Base-by-base conservation (phyloP, 2,888 invertebrate genomes). In the Caenorhabditis sp. region DNA sequence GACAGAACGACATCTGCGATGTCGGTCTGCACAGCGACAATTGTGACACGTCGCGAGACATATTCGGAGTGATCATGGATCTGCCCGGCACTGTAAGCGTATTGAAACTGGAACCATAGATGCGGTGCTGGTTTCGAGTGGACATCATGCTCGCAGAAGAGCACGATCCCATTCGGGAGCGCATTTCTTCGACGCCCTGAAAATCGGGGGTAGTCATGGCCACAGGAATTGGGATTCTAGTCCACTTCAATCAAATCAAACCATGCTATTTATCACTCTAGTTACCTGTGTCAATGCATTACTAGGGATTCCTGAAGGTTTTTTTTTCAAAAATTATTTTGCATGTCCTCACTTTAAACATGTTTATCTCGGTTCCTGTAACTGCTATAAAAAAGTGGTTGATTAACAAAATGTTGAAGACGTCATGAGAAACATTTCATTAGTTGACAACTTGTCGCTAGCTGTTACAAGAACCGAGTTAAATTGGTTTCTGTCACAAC, bases 21-120 rank as follows among this genome's bases (percentile, higher is more conserved):
- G 63, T 70, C 19, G 89, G 86, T 0, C 85, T 79, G 44, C 87
- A 86, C 41, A 86, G 69, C 6, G 87, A 87, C 72, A 89, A 56
- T 38, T 89, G 89, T 8, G 88, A 88, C 0, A 88, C 87, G 68
- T 89, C 88, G 10, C 89, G 77, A 4, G 87, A 87, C 88, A 89
- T 89, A 69, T 89, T 89, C 38, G 89, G 89, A 14, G 89, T 89
- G 47, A 89, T 89, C 54, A 89, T 74, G 8, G 89, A 88, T 64
- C 88, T 61, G 22, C 88, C 88, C 2, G 88, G 88, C 3, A 88
- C 88, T n/a, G 88, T 87, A 12, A 87, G 66, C 14, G 88, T 88
- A 79, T 88, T 88, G 85, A 85, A 86, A 26, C 86, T 85, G 58
- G 81, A 79, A 10, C 88, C 88, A 56, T 86, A 85, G 26, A 89